Evolutionary conservation across 2,113 vertebrate species (phyloP).

Genomic region (Mesembrinibis cayennensis): DNA sequence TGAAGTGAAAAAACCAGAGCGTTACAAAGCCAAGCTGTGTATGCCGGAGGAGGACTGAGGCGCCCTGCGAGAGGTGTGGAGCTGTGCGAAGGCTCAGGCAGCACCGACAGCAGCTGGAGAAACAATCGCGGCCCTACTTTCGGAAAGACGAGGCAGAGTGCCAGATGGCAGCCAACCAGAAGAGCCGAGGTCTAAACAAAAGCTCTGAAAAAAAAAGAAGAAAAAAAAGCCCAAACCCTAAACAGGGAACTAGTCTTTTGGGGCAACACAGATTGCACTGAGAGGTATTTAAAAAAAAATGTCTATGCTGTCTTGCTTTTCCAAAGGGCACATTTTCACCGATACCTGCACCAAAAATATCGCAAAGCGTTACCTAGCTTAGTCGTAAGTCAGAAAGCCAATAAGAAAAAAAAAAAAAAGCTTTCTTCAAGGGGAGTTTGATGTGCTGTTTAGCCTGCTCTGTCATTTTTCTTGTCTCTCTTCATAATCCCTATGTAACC

Average conservation of each 20-base stretch:
- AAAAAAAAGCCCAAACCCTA: neutral
- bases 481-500: conserved; percentile 80
- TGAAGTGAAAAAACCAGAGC: neutral
- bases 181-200: conserved; percentile 29
- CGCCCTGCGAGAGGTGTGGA: neutral
- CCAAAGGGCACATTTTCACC: neutral
- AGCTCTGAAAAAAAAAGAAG: neutral
- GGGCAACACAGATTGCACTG: neutral
- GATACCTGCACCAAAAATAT: neutral
- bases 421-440: conserved; percentile 53
- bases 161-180: conserved; percentile 54
- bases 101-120: conserved; percentile 41
- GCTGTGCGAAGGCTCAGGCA: neutral
- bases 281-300: neutral
- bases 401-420: neutral
- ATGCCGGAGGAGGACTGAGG: neutral
- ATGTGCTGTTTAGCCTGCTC: conserved; percentile 62
- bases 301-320: neutral
- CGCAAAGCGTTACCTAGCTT: neutral
- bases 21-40: neutral
- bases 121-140: neutral
- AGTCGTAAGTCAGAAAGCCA: conserved; percentile 4
- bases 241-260: neutral
- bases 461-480: conserved; percentile 81
- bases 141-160: conserved; percentile 46